A percentile compares a stretch with the other conserved stretches of the same genome.
Conservation (phyloP, 2,888 invertebrate genomes). For the Acrocera orbiculus region DNA sequence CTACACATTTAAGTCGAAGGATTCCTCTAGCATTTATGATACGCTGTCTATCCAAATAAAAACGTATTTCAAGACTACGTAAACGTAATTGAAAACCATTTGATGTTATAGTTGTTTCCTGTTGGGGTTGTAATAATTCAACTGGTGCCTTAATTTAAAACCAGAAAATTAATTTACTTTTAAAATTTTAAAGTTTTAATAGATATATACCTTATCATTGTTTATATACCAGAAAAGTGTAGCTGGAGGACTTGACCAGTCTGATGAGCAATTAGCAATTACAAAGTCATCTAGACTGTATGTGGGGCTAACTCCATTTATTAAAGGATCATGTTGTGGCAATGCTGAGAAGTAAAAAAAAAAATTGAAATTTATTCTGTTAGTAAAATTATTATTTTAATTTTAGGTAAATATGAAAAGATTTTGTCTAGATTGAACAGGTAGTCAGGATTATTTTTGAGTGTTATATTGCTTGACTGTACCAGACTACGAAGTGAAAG, state of each 20-base stretch:
- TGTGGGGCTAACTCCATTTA: slow-evolving; percentile 22
- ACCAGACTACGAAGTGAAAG: too few relatives aligned
- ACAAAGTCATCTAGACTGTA: slow-evolving; percentile 25
- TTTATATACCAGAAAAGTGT: slow-evolving; percentile 25
- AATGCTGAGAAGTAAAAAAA: slow-evolving; percentile 17
- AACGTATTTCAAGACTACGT: slow-evolving; percentile 23
- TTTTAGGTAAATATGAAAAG: too few relatives aligned
- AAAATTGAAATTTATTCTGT: too few relatives aligned
- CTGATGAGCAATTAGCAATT: slow-evolving; percentile 26
- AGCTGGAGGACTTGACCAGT: slow-evolving; percentile 24
- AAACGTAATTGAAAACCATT: slow-evolving; percentile 23
- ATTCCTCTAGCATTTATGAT: slow-evolving; percentile 17
- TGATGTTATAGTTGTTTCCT: slow-evolving; percentile 23
- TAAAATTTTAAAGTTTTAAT: too few relatives aligned
- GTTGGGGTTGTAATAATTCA: slow-evolving; percentile 20
- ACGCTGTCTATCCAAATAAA: slow-evolving; percentile 23
- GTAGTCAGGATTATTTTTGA: too few relatives aligned
- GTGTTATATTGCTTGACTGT: too few relatives aligned
- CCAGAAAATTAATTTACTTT: not conserved
- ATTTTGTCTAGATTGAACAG: too few relatives aligned
- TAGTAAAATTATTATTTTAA: too few relatives aligned
- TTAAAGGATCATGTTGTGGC: slow-evolving; percentile 26
- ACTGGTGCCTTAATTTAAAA: slow-evolving; percentile 16
- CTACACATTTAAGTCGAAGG: slow-evolving; percentile 23
- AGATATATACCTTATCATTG: slow-evolving; percentile 19